These are phyloP conservation scores for Tholera decimalis DNA, from an alignment of 2,888 invertebrate genomes.

Conservation along the genomic window DNA sequence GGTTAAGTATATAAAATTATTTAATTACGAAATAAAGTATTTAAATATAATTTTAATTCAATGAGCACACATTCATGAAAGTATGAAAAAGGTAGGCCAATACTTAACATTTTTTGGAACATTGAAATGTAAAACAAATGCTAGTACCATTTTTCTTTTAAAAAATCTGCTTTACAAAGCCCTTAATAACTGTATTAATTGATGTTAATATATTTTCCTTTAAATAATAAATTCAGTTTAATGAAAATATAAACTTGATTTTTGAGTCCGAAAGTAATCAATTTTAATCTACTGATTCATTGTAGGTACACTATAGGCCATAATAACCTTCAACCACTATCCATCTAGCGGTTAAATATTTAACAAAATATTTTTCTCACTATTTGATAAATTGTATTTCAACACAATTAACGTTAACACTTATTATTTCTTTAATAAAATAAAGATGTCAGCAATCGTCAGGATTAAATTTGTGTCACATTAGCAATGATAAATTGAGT, in stretches of 20 bases:
- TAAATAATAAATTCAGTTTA: conserved; percentile 24
- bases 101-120: too few relatives aligned
- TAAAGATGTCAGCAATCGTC: conserved; percentile 27
- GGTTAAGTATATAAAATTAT: too few relatives aligned
- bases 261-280: conserved; percentile 36
- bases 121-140: too few relatives aligned
- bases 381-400: conserved; percentile 23
- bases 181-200: not conserved
- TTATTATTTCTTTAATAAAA: conserved; percentile 14
- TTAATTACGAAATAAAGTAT: too few relatives aligned
- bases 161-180: not conserved
- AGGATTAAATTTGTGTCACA: conserved; percentile 27
- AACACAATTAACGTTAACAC: conserved; percentile 21
- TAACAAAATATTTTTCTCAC: not conserved
- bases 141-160: too few relatives aligned
- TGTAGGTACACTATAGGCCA: conserved; percentile 34
- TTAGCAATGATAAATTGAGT: conserved; percentile 30
- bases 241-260: conserved; percentile 19
- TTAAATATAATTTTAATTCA: too few relatives aligned
- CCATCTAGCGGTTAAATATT: conserved; percentile 4
- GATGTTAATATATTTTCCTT: not conserved
- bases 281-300: conserved; percentile 54
- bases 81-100: too few relatives aligned
- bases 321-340: not conserved
- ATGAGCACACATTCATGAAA: too few relatives aligned